Percentiles rank a stretch among this genome's conserved stretches.
Evolutionary conservation across 64 coral and sea anemone genomes (phyloP).

Genomic region (Hydrozoanthus tunicans): DNA sequence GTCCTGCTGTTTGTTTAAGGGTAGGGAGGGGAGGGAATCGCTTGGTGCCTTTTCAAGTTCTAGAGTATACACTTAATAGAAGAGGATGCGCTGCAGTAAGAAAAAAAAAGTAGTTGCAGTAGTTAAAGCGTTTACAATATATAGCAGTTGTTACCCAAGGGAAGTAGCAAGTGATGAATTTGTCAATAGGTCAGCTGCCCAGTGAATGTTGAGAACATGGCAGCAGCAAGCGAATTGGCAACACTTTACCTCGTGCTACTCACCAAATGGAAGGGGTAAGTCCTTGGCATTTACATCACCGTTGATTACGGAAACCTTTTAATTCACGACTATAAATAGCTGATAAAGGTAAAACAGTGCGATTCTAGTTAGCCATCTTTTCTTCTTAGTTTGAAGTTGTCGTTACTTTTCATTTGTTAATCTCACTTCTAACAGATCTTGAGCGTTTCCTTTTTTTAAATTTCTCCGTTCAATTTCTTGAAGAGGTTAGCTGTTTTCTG

Average conservation of each 20-base stretch:
- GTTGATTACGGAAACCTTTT: neutral
- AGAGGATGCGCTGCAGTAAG: neutral
- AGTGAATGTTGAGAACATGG: slow-evolving; percentile 57
- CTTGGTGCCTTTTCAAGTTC: too few species aligned
- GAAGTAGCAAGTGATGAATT: neutral
- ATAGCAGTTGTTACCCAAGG: neutral
- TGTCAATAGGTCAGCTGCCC: slow-evolving; percentile 58
- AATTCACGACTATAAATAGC: too few species aligned
- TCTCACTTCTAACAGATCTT: neutral
- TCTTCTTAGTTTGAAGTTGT: too few species aligned
- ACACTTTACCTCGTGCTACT: slow-evolving; percentile 83
- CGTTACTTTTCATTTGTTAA: neutral
- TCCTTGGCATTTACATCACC: neutral
- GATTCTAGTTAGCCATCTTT: too few species aligned
- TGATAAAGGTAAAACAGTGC: too few species aligned
- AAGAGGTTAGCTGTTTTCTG: too few species aligned
- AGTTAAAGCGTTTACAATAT: neutral
- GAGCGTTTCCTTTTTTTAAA: too few species aligned
- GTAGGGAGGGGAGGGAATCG: too few species aligned
- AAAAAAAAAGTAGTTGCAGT: neutral
- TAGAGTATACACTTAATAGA: too few species aligned
- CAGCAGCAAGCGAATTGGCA: slow-evolving; percentile 72
- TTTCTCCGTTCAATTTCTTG: neutral
- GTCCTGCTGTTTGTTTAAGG: too few species aligned
- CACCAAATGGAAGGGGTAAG: slow-evolving; percentile 87